These are phyloP conservation scores for Cryptoleucopteryx plumbea DNA, from an alignment of 2,113 vertebrate genomes.

Conservation along the genomic window DNA sequence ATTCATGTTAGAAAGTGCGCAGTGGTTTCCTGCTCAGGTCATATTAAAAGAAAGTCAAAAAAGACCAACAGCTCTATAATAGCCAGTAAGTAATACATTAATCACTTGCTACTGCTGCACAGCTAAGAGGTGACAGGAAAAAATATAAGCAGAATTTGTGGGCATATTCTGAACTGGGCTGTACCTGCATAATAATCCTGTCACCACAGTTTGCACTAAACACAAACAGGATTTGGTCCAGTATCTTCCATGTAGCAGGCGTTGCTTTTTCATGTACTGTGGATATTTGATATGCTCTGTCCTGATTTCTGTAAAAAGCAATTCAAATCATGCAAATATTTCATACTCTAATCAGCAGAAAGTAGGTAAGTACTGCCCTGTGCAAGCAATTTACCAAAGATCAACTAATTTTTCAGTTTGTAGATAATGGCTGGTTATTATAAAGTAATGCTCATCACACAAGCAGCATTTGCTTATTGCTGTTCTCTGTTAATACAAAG, in stretches of 20 bases:
- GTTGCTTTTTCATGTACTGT: background rate
- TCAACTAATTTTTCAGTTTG: conserved; percentile 66
- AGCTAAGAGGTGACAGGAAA: background rate
- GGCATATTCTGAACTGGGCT: background rate
- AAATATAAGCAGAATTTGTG: background rate
- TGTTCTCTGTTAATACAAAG: conserved; percentile 53
- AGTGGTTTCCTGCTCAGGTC: background rate
- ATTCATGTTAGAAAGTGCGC: background rate
- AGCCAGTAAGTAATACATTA: conserved; percentile 10
- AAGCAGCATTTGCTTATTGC: conserved; percentile 48
- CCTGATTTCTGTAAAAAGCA: conserved; percentile 49
- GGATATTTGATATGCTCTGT: conserved; percentile 30
- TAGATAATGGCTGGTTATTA: conserved; percentile 57
- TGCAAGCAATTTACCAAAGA: conserved; percentile 50
- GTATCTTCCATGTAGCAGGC: background rate
- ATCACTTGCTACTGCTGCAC: background rate
- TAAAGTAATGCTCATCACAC: conserved; percentile 55
- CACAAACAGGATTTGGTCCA: background rate
- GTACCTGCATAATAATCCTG: background rate
- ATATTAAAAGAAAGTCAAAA: background rate
- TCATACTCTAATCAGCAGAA: conserved; percentile 55
- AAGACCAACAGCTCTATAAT: background rate
- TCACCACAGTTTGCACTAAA: background rate
- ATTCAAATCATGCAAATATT: conserved; percentile 52
- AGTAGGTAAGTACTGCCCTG: conserved; percentile 49